These are phyloP conservation scores for Crotalus horridus DNA, from an alignment of 2,113 vertebrate genomes.

Conservation along the genomic window DNA sequence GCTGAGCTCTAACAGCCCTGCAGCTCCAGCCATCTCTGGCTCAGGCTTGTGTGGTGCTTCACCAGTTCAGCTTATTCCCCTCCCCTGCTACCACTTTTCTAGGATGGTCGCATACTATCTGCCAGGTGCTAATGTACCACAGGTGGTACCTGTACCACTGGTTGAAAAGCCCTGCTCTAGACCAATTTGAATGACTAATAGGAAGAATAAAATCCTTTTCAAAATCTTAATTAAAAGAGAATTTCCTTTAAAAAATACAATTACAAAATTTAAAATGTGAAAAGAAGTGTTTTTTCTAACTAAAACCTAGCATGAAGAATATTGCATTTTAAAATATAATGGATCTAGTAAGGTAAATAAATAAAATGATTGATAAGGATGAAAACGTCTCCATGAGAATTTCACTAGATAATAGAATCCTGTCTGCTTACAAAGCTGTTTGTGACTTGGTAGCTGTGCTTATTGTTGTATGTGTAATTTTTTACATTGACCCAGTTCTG, in stretches of 20 bases:
- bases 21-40: too few species aligned
- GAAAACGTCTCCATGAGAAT: not conserved
- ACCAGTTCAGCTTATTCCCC: too few species aligned
- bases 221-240: not conserved
- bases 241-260: not conserved
- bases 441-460: not conserved
- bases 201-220: not conserved
- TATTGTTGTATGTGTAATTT: not conserved
- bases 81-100: too few species aligned
- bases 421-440: not conserved
- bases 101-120: too few species aligned
- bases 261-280: not conserved
- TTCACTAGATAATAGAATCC: not conserved
- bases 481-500: not conserved
- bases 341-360: not conserved
- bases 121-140: too few species aligned
- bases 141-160: too few species aligned
- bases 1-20: too few species aligned
- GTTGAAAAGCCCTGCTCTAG: too few species aligned
- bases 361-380: constrained; percentile 1
- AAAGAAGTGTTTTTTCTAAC: not conserved
- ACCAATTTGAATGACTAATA: not conserved
- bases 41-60: too few species aligned
- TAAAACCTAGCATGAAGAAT: not conserved
- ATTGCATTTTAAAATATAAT: not conserved